A percentile compares a stretch with the other conserved stretches of the same genome.
Conservation (phyloP, 2,113 vertebrate genomes). For the Oenanthe melanoleuca region DNA sequence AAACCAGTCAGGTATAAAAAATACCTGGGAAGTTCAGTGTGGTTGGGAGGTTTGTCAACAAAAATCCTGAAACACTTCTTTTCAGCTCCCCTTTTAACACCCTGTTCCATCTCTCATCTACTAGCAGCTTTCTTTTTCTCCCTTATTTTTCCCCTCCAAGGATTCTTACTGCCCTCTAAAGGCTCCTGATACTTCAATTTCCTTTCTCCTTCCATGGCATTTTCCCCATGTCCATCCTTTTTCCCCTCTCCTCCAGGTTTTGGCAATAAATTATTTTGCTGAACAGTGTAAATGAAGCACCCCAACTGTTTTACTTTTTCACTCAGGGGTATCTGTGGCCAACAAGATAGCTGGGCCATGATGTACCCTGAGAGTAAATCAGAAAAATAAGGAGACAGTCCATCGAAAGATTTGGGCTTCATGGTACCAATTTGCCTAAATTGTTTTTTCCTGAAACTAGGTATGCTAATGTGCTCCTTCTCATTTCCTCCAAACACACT, state of each 20-base stretch:
- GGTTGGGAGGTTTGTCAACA: not conserved
- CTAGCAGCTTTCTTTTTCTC: not conserved
- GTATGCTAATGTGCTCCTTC: not conserved
- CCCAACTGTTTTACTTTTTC: not conserved
- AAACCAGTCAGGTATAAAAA: not conserved
- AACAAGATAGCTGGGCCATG: not conserved
- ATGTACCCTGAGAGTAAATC: not conserved
- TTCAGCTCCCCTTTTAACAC: not conserved
- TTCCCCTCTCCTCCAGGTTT: not conserved
- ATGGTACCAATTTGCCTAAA: not conserved
- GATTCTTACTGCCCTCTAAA: conserved; percentile 51
- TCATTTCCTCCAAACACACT: not conserved
- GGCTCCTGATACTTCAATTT: not conserved
- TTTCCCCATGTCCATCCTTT: not conserved
- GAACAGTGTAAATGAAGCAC: not conserved
- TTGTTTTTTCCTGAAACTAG: not conserved
- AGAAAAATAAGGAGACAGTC: not conserved
- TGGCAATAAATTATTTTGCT: not conserved
- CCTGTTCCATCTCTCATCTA: not conserved
- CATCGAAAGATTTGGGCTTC: not conserved
- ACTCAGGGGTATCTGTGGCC: not conserved
- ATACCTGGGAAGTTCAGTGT: not conserved
- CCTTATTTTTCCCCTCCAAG: not conserved
- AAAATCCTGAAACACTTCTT: not conserved
- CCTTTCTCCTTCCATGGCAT: not conserved